Evolutionary conservation across 2,888 invertebrate genomes (phyloP).

Genomic region (Ellobium chinense): DNA sequence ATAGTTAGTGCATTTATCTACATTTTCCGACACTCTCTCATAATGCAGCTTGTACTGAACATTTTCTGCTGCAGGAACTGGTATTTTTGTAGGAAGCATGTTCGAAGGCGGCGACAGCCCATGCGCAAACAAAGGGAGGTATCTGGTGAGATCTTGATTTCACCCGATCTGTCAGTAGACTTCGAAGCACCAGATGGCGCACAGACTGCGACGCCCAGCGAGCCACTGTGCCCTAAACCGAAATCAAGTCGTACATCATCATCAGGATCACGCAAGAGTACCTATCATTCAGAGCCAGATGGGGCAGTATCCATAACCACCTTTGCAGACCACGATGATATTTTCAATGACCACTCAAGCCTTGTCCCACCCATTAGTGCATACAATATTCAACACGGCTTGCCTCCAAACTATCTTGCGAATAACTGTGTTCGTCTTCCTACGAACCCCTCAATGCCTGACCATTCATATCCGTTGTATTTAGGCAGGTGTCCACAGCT

Average conservation of each 20-base stretch:
- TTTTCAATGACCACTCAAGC: constrained; percentile 3
- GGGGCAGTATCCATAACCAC: background rate
- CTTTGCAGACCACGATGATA: background rate
- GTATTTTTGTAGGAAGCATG: background rate
- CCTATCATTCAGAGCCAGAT: background rate
- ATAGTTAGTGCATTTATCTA: background rate
- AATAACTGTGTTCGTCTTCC: background rate
- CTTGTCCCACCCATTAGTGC: constrained; percentile 7
- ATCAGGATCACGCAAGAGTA: constrained; percentile 4
- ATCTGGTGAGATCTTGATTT: background rate
- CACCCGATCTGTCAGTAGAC: background rate
- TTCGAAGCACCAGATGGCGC: background rate
- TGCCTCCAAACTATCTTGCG: constrained; percentile 10
- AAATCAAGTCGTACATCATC: constrained; percentile 18
- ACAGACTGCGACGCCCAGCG: background rate
- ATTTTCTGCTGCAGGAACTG: constrained; percentile 20
- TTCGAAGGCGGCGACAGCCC: background rate
- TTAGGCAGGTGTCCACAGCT: background rate
- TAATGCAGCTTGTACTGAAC: constrained; percentile 8
- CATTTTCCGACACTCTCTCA: constrained; percentile 3
- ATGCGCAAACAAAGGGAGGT: constrained; percentile 1
- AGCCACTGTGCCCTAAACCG: background rate
- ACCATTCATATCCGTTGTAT: background rate
- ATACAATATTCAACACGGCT: background rate
- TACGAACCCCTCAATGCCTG: background rate